Conservation (phyloP, 1,140 invertebrate species). For the Megathymus violae region DNA sequence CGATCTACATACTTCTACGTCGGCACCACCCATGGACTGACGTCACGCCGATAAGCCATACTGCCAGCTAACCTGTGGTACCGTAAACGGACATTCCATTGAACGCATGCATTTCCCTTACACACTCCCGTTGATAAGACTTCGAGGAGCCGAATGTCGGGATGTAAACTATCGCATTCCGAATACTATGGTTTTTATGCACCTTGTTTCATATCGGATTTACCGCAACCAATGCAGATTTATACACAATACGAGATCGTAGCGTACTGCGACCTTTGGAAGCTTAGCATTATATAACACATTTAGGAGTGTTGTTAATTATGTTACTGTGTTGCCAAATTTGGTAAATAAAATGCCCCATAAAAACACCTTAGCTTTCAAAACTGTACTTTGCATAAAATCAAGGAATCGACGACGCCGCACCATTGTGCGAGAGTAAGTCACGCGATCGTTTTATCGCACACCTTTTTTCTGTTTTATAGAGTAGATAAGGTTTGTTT, state of each 20-base stretch:
- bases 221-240: not conserved
- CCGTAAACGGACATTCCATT: constrained; percentile 41
- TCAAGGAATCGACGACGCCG: constrained; percentile 66
- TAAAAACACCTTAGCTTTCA: constrained; percentile 1
- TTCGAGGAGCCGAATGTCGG: too few relatives aligned
- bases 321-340: not conserved
- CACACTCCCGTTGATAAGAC: too few relatives aligned
- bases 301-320: not conserved
- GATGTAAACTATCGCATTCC: not conserved
- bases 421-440: constrained; percentile 57
- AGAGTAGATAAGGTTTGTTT: constrained; percentile 74
- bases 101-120: constrained; percentile 23
- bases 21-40: constrained; percentile 75
- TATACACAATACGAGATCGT: too few relatives aligned
- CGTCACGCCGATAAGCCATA: constrained; percentile 74
- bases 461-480: constrained; percentile 80
- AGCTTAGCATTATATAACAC: not conserved
- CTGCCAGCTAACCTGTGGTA: constrained; percentile 73
- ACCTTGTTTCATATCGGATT: not conserved
- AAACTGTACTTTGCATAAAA: constrained; percentile 42
- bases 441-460: constrained; percentile 81
- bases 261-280: not conserved
- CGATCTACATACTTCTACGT: constrained; percentile 82
- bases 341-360: constrained; percentile 8
- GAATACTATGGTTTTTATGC: not conserved